Percentiles rank a stretch among this genome's conserved stretches.
Evolutionary conservation across 2,888 invertebrate genomes (phyloP).

Genomic region (Biston stratarius): DNA sequence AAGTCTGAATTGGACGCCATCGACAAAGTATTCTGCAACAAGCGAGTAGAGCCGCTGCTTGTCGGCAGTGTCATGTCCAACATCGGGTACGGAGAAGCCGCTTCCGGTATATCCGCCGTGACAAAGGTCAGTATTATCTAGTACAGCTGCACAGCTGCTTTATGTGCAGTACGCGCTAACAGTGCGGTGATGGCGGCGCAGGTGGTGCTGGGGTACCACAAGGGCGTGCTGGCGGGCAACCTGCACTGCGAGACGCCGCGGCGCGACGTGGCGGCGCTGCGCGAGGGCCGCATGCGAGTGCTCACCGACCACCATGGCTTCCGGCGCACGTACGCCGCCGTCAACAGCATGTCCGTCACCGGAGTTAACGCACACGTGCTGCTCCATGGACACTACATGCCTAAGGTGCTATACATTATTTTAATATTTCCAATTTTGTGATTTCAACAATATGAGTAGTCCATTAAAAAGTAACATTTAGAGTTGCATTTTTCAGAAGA

Average conservation of each 20-base stretch:
- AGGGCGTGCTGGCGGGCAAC: slow-evolving; percentile 89
- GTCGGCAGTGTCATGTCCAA: slow-evolving; percentile 79
- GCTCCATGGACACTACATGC: slow-evolving; percentile 32
- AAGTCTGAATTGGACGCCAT: slow-evolving; percentile 88
- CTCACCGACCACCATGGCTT: slow-evolving; percentile 85
- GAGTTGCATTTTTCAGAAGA: too few species aligned
- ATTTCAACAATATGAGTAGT: too few species aligned
- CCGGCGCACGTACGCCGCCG: slow-evolving; percentile 75
- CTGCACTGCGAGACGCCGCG: slow-evolving; percentile 88
- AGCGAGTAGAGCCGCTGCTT: slow-evolving; percentile 84
- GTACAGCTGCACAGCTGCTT: not conserved
- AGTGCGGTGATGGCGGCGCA: slow-evolving; percentile 26
- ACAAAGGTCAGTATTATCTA: slow-evolving; percentile 75
- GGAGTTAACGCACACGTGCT: slow-evolving; percentile 58
- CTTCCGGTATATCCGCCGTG: slow-evolving; percentile 82
- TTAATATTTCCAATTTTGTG: too few species aligned
- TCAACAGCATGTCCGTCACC: slow-evolving; percentile 62
- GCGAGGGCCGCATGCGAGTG: slow-evolving; percentile 82
- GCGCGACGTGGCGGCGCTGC: slow-evolving; percentile 74
- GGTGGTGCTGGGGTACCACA: slow-evolving; percentile 87
- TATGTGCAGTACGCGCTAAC: not conserved
- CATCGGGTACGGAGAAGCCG: slow-evolving; percentile 66
- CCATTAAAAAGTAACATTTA: too few species aligned
- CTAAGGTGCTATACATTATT: slow-evolving; percentile 53
- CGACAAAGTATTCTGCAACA: slow-evolving; percentile 83